Evolutionary conservation across 2,888 invertebrate species (phyloP).

Genomic region (Agapostemon virescens): DNA sequence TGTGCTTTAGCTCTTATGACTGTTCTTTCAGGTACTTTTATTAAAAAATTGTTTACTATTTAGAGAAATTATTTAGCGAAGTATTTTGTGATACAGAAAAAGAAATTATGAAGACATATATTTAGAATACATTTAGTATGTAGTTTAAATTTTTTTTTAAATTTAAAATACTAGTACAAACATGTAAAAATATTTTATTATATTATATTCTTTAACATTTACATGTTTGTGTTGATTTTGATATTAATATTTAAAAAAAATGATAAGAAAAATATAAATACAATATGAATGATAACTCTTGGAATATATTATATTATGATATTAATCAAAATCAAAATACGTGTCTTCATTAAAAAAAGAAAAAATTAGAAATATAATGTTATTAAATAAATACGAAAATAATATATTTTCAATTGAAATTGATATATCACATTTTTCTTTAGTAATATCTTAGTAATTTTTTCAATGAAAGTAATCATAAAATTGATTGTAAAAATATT

Average conservation of each 20-base stretch:
- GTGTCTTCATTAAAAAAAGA: not conserved
- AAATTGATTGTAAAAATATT: not conserved
- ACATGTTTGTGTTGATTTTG: too few species aligned
- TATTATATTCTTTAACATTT: not conserved
- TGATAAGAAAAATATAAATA: not conserved
- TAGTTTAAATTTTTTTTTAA: not conserved
- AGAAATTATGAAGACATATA: not conserved
- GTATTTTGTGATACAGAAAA: not conserved
- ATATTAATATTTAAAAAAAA: too few species aligned
- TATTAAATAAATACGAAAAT: not conserved
- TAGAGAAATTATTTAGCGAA: not conserved
- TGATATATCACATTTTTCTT: not conserved
- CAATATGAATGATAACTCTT: not conserved
- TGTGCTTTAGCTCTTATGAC: slow-evolving; percentile 96
- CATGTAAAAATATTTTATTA: too few species aligned
- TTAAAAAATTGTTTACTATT: not conserved
- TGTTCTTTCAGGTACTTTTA: slow-evolving; percentile 88
- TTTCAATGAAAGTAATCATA: not conserved
- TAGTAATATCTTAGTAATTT: not conserved
- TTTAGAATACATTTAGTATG: not conserved
- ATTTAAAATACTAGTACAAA: too few species aligned
- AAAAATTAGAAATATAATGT: not conserved
- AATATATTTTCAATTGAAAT: not conserved
- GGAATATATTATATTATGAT: not conserved
- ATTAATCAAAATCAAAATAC: not conserved